Evolutionary conservation across 2,113 vertebrate genomes (phyloP).

Genomic region (Nycticorax nycticorax): DNA sequence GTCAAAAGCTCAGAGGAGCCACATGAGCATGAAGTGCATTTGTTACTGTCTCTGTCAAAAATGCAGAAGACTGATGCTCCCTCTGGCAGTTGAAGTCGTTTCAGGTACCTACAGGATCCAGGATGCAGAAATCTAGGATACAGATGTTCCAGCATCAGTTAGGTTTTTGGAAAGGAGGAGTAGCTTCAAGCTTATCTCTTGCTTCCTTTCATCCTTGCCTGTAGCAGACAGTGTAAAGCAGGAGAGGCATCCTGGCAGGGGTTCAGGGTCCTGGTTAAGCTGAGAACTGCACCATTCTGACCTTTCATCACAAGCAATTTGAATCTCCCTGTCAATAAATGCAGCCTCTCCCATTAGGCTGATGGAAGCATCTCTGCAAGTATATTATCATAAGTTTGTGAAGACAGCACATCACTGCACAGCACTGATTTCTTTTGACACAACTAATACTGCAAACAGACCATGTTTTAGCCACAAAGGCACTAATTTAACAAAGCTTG

Average conservation of each 20-base stretch:
- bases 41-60: background rate
- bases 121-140: background rate
- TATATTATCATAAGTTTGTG: background rate
- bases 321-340: background rate
- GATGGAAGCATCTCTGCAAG: background rate
- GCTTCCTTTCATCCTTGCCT: background rate
- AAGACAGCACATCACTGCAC: background rate
- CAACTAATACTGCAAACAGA: background rate
- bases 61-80: fast-evolving
- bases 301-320: background rate
- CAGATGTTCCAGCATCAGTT: background rate
- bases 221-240: background rate
- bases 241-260: background rate
- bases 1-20: background rate
- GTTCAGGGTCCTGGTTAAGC: background rate
- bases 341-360: background rate
- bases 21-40: background rate
- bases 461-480: background rate
- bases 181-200: background rate
- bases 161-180: background rate
- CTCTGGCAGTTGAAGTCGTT: background rate
- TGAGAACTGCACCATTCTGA: fast-evolving
- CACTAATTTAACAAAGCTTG: background rate
- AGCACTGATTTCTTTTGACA: background rate
- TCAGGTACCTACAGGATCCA: background rate